Evolutionary conservation across 2,888 invertebrate species (phyloP), one percentile per base, ranked within the genome.

Genomic region (Acleris sparsana): DNA sequence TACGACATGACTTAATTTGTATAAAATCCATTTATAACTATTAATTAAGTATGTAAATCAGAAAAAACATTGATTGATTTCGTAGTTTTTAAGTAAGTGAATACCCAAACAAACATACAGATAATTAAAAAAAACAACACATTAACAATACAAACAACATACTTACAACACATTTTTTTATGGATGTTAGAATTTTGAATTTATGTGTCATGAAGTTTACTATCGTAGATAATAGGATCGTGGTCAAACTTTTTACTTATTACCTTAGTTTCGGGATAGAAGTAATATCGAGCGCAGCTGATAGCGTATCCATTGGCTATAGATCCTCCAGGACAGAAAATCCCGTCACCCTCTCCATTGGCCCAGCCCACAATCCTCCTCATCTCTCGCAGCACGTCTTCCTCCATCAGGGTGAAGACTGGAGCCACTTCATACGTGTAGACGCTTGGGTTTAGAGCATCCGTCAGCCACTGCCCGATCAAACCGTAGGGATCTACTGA

Each of bases 281-380:
- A 94, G 80, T 94, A 90, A 80, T 94, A 95, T 63, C 98, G 93
- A 2, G 98, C 97, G 76, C 97, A 94, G 79, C 96, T 97, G 66
- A 98, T 97, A n/a, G 96, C 97, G 77, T 97, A 97, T 60, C 97
- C 97, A 82, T 98, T 98, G 5, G 97, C 95, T 76, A 97, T 95
- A 0, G 97, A 97, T 0, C 98, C 98, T 46, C 98, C 98, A 0
- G 97, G 97, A 79, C 96, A 96, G 84, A 97, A 97, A 66, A 98
- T 96, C 0, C 97, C 97, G 80, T 97, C 97, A 0, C 97, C 97
- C 22, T 93, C 88, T 0, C 96, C 96, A 59, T 94, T 91, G 25
- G 93, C 88, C 92, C 95, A 97, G 0, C 97, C 97, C 39, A 97
- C 94, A 57, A 97, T 94, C 53, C 90, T 89, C 59, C 97, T 93